phyloP scores from a whole-genome alignment of 2,113 vertebrate genomes.

The Corythaeola cristata region DNA sequence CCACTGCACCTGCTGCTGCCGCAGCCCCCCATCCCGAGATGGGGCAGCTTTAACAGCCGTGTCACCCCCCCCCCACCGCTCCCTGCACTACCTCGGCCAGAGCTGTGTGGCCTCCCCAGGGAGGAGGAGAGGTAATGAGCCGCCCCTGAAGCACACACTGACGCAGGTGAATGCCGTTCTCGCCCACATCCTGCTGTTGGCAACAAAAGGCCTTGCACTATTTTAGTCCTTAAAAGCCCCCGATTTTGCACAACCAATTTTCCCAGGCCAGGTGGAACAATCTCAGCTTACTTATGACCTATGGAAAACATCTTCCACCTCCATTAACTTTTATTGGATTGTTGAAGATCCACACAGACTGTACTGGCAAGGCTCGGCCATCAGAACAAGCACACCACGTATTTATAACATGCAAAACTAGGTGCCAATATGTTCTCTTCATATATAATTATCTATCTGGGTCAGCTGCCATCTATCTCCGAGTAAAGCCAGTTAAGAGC shows the following conservation, averaged over 20 bases:
- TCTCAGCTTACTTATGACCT: background rate
- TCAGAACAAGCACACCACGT: background rate
- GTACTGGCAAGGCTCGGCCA: background rate
- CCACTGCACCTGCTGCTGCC: background rate
- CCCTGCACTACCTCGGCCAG: background rate
- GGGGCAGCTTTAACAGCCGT: background rate
- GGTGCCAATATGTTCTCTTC: background rate
- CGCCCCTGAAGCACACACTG: background rate
- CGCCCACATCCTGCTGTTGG: background rate
- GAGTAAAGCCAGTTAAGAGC: slow-evolving; percentile 20
- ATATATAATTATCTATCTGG: background rate
- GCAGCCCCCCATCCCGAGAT: rapidly evolving
- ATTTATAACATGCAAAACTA: background rate
- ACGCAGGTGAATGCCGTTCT: background rate
- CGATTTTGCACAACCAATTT: background rate
- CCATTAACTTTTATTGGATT: background rate
- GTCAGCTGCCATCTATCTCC: background rate
- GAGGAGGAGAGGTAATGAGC: background rate
- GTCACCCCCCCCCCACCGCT: background rate
- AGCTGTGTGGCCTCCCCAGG: rapidly evolving
- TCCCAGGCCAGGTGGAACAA: background rate
- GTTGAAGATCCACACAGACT: background rate
- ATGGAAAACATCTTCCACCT: background rate
- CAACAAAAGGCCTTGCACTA: background rate
- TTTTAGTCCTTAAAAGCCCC: background rate